Evolutionary conservation across 2,113 vertebrate species (phyloP).

Genomic region (Tetraodon nigroviridis): DNA sequence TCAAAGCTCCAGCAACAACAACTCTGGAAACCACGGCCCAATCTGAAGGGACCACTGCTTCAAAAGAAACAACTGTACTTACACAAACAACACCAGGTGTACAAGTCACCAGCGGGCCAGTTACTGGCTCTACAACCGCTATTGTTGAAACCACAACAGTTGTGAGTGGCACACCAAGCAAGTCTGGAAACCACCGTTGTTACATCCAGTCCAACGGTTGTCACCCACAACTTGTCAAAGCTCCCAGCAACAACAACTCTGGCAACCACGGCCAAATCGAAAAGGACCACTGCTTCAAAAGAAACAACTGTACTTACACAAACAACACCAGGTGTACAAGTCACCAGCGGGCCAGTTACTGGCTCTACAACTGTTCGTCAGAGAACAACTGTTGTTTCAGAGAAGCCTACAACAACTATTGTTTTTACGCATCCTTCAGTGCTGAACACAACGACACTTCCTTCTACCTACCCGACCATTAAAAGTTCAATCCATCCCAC

Average conservation of each 20-base stretch:
- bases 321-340: background rate
- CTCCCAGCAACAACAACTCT: background rate
- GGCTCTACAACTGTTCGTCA: background rate
- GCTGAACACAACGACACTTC: conserved; percentile 1
- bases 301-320: background rate
- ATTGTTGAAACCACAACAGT: background rate
- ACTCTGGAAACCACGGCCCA: too few species aligned
- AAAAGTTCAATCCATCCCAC: background rate
- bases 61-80: too few species aligned
- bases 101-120: too few species aligned
- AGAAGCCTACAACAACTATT: background rate
- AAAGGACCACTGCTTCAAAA: background rate
- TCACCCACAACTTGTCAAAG: background rate
- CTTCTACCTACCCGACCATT: background rate
- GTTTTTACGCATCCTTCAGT: background rate
- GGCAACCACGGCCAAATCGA: background rate
- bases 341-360: background rate
- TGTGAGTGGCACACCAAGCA: conserved; percentile 1
- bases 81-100: too few species aligned
- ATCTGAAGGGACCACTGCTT: too few species aligned
- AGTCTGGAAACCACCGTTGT: background rate
- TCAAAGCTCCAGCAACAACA: too few species aligned
- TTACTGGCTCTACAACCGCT: too few species aligned
- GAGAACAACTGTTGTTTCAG: background rate
- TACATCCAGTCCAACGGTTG: background rate